phyloP scores from a whole-genome alignment of 2,888 invertebrate species.

The Drosophila putrida region DNA sequence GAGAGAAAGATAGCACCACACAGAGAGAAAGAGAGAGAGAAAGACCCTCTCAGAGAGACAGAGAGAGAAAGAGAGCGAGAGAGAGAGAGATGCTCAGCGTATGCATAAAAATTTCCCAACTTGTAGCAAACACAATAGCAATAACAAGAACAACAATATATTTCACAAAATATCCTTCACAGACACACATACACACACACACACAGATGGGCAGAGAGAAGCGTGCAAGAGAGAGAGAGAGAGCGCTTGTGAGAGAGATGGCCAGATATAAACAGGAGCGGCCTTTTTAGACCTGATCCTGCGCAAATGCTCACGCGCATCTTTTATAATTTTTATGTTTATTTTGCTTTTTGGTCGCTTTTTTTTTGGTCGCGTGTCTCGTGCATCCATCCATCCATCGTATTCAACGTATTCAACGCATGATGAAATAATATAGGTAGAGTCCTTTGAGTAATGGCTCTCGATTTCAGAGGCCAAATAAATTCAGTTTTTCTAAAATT shows the following conservation, averaged over 20 bases:
- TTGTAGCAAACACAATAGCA: conserved; percentile 47
- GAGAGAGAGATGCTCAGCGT: conserved; percentile 15
- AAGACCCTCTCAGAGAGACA: background rate
- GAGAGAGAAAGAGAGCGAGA: background rate
- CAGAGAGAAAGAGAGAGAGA: conserved; percentile 6
- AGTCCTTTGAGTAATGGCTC: too few species aligned
- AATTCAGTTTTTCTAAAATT: too few species aligned
- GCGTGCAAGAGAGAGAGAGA: background rate
- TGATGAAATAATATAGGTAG: too few species aligned
- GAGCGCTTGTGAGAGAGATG: background rate
- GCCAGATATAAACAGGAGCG: conserved; percentile 18
- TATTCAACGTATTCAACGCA: background rate
- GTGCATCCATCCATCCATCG: conserved; percentile 28
- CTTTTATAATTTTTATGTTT: background rate
- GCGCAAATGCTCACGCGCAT: conserved; percentile 51
- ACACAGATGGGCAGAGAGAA: background rate
- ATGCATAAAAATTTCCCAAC: conserved; percentile 55
- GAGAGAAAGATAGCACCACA: background rate
- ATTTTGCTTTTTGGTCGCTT: background rate
- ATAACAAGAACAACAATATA: conserved; percentile 20
- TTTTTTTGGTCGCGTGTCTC: conserved; percentile 6
- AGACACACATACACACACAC: conserved; percentile 6
- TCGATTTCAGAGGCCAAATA: too few species aligned
- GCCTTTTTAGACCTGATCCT: conserved; percentile 28
- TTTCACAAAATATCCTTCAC: conserved; percentile 33